These are phyloP conservation scores for Sarcophilus harrisii DNA, from an alignment of 2,797 vertebrate species.

Conservation along the genomic window DNA sequence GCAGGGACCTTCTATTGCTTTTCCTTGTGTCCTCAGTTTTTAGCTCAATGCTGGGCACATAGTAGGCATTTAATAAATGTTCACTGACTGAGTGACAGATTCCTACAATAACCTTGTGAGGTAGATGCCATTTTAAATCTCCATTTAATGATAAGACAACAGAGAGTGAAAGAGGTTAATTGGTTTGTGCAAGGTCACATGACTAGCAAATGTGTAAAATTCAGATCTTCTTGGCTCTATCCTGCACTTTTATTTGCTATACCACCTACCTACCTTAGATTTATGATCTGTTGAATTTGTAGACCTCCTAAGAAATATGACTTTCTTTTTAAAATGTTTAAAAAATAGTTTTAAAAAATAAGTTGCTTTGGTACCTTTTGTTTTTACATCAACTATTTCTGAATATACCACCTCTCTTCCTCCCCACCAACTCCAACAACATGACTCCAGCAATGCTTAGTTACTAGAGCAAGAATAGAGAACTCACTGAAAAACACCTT, in stretches of 20 bases:
- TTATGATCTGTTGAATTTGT: background rate
- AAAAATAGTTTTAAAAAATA: background rate
- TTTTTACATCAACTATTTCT: background rate
- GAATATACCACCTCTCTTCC: background rate
- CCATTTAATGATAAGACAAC: background rate
- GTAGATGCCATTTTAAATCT: background rate
- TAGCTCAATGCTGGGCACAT: background rate
- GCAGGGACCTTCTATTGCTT: background rate
- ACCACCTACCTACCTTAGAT: background rate
- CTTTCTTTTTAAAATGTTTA: background rate
- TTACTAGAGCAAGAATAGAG: background rate
- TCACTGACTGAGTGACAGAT: background rate
- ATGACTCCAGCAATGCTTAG: background rate
- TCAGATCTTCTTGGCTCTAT: background rate
- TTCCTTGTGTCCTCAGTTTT: background rate
- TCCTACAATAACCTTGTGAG: background rate
- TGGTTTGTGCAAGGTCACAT: background rate
- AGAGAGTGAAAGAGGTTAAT: too few species aligned
- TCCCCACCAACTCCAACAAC: background rate
- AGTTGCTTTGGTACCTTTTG: background rate
- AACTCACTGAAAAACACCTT: background rate
- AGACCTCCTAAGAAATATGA: background rate
- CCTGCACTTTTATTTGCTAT: too few species aligned
- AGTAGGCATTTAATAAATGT: background rate
- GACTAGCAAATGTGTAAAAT: background rate